These are phyloP conservation scores for Scaptomyza pallida DNA, from an alignment of 1,140 invertebrate species.

Conservation along the genomic window DNA sequence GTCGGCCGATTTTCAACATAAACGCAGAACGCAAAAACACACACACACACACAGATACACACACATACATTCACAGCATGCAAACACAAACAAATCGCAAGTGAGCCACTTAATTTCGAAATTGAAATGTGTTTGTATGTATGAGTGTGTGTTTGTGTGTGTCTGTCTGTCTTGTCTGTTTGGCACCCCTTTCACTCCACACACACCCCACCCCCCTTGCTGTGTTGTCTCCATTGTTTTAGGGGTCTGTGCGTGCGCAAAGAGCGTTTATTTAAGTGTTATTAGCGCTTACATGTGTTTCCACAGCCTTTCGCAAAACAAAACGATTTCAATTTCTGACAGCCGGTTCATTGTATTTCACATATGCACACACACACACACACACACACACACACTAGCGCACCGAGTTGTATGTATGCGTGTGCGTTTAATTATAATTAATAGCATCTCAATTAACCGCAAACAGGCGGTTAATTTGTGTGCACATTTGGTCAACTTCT, in stretches of 20 bases:
- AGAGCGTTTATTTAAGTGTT: constrained; percentile 73
- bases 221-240: constrained; percentile 10
- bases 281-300: constrained; percentile 79
- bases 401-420: constrained; percentile 32
- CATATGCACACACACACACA: too few relatives aligned
- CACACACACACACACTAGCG: too few relatives aligned
- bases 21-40: constrained; percentile 45
- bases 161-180: constrained; percentile 10
- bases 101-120: constrained; percentile 80
- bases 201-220: background rate
- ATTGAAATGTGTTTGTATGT: constrained; percentile 64
- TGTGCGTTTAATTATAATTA: constrained; percentile 70
- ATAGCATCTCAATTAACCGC: constrained; percentile 82
- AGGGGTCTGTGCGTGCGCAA: constrained; percentile 25
- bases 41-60: constrained; percentile 38
- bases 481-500: constrained; percentile 43
- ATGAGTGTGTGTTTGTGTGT: constrained; percentile 12
- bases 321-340: constrained; percentile 77
- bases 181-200: constrained; percentile 7
- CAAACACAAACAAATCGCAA: constrained; percentile 58
- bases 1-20: constrained; percentile 51
- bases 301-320: constrained; percentile 19
- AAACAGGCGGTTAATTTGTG: constrained; percentile 80
- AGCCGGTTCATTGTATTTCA: constrained; percentile 40
- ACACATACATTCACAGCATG: constrained; percentile 42